phyloP scores from a whole-genome alignment of 2,797 vertebrate species.

The Crocodylus rhombifer region DNA sequence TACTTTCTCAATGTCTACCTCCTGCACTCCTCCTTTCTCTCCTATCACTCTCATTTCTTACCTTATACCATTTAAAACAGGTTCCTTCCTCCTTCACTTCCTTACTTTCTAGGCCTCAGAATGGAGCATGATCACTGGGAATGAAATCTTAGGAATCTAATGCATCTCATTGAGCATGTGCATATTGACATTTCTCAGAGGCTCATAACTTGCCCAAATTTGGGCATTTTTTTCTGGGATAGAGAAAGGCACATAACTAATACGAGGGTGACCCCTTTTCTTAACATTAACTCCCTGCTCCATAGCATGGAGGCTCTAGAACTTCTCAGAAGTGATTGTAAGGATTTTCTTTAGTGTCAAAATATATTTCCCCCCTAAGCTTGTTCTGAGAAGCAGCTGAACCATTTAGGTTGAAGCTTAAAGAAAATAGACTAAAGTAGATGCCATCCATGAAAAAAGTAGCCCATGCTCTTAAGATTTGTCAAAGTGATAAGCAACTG shows the following conservation, averaged over 20 bases:
- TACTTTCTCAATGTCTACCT: not conserved
- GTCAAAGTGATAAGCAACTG: not conserved
- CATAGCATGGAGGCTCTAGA: not conserved
- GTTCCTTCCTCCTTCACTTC: not conserved
- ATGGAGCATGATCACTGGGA: not conserved
- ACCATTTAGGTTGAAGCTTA: slow-evolving; percentile 49
- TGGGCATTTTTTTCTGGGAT: not conserved
- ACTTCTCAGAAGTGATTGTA: not conserved
- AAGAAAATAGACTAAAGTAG: slow-evolving; percentile 29
- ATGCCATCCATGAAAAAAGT: not conserved
- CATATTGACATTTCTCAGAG: not conserved
- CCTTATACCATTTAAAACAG: not conserved
- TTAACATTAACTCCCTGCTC: not conserved
- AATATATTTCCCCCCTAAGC: not conserved
- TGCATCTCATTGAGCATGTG: not conserved
- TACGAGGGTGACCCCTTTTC: not conserved
- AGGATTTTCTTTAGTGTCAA: not conserved
- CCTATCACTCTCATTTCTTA: not conserved
- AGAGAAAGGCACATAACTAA: not conserved
- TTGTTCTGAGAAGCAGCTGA: not conserved
- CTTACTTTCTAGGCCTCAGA: not conserved
- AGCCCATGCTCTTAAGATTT: slow-evolving; percentile 57
- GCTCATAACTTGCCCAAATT: not conserved
- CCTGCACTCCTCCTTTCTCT: not conserved
- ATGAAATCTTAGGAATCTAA: not conserved